Evolutionary conservation across 2,888 invertebrate species (phyloP).

Genomic region (Lithodes maja): DNA sequence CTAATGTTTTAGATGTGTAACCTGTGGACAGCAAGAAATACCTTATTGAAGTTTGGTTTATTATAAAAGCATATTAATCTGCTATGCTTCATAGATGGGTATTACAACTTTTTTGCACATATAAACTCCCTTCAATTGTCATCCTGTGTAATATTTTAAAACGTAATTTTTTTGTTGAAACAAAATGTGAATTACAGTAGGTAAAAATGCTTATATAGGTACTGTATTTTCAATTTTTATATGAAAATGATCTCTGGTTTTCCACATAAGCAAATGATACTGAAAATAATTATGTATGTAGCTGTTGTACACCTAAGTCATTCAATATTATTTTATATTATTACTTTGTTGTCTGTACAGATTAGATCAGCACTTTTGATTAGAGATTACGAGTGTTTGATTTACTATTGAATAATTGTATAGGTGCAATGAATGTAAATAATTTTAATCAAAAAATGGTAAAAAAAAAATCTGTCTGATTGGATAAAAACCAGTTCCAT

Average conservation of each 20-base stretch:
- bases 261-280: slow-evolving; percentile 55
- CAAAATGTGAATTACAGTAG: slow-evolving; percentile 53
- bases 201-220: slow-evolving; percentile 43
- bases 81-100: slow-evolving; percentile 46
- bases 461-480: slow-evolving; percentile 37
- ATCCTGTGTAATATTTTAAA: slow-evolving; percentile 43
- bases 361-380: slow-evolving; percentile 53
- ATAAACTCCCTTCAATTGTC: slow-evolving; percentile 40
- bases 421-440: slow-evolving; percentile 56
- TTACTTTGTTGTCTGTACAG: slow-evolving; percentile 60
- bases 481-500: slow-evolving; percentile 46
- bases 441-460: slow-evolving; percentile 50
- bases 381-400: slow-evolving; percentile 45
- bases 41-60: slow-evolving; percentile 36
- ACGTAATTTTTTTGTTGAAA: slow-evolving; percentile 43
- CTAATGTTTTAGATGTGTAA: too few species aligned
- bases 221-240: slow-evolving; percentile 54
- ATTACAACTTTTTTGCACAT: slow-evolving; percentile 44
- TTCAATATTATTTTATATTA: slow-evolving; percentile 46
- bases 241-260: slow-evolving; percentile 57
- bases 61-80: slow-evolving; percentile 19
- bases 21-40: background rate
- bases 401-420: slow-evolving; percentile 48
- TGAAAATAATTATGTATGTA: slow-evolving; percentile 47
- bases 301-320: slow-evolving; percentile 51